phyloP scores from a whole-genome alignment of 2,113 vertebrate species.

The Perca schrenkii region DNA sequence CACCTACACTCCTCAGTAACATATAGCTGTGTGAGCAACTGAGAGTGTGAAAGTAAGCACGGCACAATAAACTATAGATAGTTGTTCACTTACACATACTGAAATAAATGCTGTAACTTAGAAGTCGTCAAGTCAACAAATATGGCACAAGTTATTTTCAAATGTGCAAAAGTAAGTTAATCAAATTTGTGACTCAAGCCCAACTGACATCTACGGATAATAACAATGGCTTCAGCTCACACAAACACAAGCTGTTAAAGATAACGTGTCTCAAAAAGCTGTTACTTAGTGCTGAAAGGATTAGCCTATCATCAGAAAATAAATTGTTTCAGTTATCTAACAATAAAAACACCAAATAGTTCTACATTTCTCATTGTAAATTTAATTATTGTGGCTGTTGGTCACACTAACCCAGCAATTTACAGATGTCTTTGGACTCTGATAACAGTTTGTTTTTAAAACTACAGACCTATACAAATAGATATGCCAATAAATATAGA shows the following conservation, averaged over 20 bases:
- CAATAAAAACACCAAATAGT: not conserved
- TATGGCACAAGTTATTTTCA: slow-evolving; percentile 5
- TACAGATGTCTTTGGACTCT: not conserved
- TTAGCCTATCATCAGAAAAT: not conserved
- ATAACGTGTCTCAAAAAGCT: not conserved
- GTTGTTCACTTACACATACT: not conserved
- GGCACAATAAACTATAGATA: not conserved
- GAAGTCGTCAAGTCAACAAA: not conserved
- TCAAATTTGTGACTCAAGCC: not conserved
- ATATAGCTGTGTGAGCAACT: not conserved
- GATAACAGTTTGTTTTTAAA: not conserved
- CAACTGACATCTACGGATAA: not conserved
- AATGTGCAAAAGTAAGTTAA: slow-evolving; percentile 1
- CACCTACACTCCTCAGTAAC: not conserved
- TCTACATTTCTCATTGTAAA: not conserved
- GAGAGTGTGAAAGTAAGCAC: not conserved
- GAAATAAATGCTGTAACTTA: not conserved
- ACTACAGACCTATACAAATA: slow-evolving; percentile 9
- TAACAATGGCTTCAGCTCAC: not conserved
- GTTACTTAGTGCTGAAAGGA: not conserved
- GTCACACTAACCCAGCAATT: not conserved
- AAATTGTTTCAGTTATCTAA: not conserved
- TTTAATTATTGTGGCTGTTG: not conserved
- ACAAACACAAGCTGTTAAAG: slow-evolving; percentile 29
- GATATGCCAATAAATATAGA: slow-evolving; percentile 22